Evolutionary conservation across 1,140 invertebrate species (phyloP).

Genomic region (Saccostrea glomerata): DNA sequence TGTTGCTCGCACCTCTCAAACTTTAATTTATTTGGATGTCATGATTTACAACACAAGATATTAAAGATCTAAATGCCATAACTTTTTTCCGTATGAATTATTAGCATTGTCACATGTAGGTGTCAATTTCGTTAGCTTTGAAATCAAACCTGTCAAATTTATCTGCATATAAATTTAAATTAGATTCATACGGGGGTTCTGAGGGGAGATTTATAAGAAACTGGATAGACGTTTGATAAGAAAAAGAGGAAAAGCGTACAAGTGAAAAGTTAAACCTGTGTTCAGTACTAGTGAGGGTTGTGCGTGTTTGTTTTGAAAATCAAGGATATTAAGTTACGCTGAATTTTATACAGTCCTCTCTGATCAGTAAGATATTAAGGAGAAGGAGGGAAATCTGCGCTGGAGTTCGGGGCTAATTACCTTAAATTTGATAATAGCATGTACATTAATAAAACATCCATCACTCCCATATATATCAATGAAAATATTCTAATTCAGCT

Average conservation of each 20-base stretch:
- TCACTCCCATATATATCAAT: not conserved
- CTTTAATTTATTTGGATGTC: constrained; percentile 17
- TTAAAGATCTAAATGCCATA: too few relatives aligned
- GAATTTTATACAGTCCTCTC: not conserved
- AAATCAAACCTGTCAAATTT: too few relatives aligned
- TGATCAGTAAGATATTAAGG: not conserved
- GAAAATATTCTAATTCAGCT: not conserved
- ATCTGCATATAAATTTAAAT: too few relatives aligned
- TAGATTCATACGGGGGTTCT: not conserved
- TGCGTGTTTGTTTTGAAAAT: constrained; percentile 9
- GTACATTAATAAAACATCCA: not conserved
- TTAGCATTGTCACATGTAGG: too few relatives aligned
- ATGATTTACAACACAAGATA: not conserved
- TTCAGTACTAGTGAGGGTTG: not conserved
- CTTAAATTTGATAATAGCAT: constrained; percentile 33
- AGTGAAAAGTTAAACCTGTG: not conserved
- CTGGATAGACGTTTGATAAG: not conserved
- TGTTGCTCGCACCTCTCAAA: constrained; percentile 12
- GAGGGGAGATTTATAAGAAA: not conserved
- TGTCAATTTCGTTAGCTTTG: too few relatives aligned
- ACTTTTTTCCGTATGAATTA: too few relatives aligned
- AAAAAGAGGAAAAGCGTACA: not conserved
- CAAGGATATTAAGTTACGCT: not conserved
- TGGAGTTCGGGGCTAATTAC: not conserved
- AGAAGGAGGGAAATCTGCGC: not conserved